Conservation (phyloP, 2,888 invertebrate species). For the Aporophyla nigra region DNA sequence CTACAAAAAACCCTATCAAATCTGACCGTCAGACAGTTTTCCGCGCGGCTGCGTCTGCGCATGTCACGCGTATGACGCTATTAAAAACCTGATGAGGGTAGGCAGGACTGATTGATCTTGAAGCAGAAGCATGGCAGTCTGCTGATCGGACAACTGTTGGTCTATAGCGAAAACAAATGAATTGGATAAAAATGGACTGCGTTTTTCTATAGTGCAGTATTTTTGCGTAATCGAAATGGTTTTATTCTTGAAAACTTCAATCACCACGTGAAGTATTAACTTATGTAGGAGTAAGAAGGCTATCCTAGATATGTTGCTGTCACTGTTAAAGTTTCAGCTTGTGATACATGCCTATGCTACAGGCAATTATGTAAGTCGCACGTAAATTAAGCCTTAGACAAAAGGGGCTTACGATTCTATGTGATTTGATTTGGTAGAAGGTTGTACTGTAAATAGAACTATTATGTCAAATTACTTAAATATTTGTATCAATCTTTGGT, state of each 20-base stretch:
- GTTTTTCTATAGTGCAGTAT: not conserved
- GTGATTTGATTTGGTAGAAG: not conserved
- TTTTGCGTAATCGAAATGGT: not conserved
- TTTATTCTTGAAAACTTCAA: not conserved
- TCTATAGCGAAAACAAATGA: not conserved
- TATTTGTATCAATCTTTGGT: conserved; percentile 21
- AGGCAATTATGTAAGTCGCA: not conserved
- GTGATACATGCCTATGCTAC: not conserved
- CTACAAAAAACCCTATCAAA: conserved; percentile 39
- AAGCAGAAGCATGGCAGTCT: conserved; percentile 18
- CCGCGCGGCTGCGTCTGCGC: conserved; percentile 75
- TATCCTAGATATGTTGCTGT: not conserved
- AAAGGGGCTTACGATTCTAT: not conserved
- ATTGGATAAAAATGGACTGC: too few relatives aligned
- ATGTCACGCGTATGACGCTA: conserved; percentile 63
- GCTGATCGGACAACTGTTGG: conserved; percentile 7
- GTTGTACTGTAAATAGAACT: not conserved
- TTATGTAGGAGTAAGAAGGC: not conserved
- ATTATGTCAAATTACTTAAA: conserved; percentile 25
- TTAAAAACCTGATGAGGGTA: conserved; percentile 70
- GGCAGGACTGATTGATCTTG: conserved; percentile 52
- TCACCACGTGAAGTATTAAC: not conserved
- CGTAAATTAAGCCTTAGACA: not conserved
- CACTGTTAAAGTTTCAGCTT: not conserved
- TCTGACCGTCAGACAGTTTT: conserved; percentile 64